These are phyloP conservation scores for Xenopus borealis DNA, from an alignment of 2,113 vertebrate species.

Conservation along the genomic window DNA sequence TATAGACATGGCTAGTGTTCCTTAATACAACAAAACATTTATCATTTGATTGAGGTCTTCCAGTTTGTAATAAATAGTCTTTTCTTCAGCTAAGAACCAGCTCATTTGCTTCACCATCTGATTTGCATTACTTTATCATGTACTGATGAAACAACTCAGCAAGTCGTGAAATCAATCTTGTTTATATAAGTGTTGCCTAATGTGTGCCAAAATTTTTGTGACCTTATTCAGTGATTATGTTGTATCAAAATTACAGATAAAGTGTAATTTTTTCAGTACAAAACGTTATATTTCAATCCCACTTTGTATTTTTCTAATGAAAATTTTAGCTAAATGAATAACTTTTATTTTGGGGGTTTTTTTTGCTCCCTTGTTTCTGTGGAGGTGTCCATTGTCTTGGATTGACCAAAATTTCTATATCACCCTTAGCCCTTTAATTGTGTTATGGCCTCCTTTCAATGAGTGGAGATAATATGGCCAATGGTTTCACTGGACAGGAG, in stretches of 20 bases:
- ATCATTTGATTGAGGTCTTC: slow-evolving; percentile 38
- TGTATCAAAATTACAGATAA: slow-evolving; percentile 33
- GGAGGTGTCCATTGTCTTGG: no score
- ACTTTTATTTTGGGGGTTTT: no score
- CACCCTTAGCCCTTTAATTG: no score
- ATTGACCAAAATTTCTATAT: no score
- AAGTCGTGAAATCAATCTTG: slow-evolving; percentile 31
- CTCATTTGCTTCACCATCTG: slow-evolving; percentile 24
- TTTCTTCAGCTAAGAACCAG: slow-evolving; percentile 18
- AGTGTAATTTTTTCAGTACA: slow-evolving; percentile 18
- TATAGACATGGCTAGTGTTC: slow-evolving; percentile 24
- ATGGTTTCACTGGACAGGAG: no score
- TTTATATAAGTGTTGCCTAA: slow-evolving; percentile 38
- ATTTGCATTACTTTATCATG: slow-evolving; percentile 40
- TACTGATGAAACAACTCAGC: slow-evolving; percentile 41
- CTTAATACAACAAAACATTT: slow-evolving; percentile 27
- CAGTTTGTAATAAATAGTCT: slow-evolving; percentile 28
- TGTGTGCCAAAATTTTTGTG: slow-evolving; percentile 12
- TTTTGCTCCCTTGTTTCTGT: no score
- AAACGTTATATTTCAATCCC: no score
- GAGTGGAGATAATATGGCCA: no score
- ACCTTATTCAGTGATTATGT: slow-evolving; percentile 23
- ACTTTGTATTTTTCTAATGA: no score
- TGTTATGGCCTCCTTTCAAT: no score
- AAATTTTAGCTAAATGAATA: no score